phyloP scores from a whole-genome alignment of 2,888 invertebrate species.

The Dendrolimus pini region DNA sequence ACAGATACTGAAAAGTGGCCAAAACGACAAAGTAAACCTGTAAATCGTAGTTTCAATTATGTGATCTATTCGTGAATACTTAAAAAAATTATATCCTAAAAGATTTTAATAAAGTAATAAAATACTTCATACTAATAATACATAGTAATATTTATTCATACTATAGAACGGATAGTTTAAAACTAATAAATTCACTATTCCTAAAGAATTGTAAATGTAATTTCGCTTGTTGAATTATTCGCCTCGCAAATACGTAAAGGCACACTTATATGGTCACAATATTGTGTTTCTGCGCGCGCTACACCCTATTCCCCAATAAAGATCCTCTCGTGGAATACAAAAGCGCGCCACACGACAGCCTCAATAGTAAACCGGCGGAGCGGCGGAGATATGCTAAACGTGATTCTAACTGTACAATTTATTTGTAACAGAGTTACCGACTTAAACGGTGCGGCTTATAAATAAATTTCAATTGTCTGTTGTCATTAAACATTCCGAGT shows the following conservation, averaged over 20 bases:
- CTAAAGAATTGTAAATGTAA: background rate
- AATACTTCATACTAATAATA: too few relatives aligned
- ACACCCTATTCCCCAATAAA: constrained; percentile 38
- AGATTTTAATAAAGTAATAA: too few relatives aligned
- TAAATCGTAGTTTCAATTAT: too few relatives aligned
- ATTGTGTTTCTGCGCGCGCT: constrained; percentile 24
- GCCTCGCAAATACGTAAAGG: constrained; percentile 20
- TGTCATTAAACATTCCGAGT: constrained; percentile 68
- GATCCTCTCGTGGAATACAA: constrained; percentile 49
- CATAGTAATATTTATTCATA: too few relatives aligned
- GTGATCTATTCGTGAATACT: too few relatives aligned
- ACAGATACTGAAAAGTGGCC: too few relatives aligned
- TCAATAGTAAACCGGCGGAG: constrained; percentile 38
- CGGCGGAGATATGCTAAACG: constrained; percentile 50
- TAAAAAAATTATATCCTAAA: too few relatives aligned
- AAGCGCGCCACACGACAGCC: constrained; percentile 41
- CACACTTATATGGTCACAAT: constrained; percentile 23
- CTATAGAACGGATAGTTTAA: background rate
- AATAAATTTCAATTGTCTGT: constrained; percentile 72
- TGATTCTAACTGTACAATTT: constrained; percentile 60
- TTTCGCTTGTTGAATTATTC: constrained; percentile 26
- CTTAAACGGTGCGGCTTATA: constrained; percentile 62
- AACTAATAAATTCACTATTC: background rate
- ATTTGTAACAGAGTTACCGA: constrained; percentile 47
- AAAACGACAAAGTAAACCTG: too few relatives aligned